phyloP scores from a whole-genome alignment of 2,888 invertebrate genomes.

The Cryptophagus acutangulus region DNA sequence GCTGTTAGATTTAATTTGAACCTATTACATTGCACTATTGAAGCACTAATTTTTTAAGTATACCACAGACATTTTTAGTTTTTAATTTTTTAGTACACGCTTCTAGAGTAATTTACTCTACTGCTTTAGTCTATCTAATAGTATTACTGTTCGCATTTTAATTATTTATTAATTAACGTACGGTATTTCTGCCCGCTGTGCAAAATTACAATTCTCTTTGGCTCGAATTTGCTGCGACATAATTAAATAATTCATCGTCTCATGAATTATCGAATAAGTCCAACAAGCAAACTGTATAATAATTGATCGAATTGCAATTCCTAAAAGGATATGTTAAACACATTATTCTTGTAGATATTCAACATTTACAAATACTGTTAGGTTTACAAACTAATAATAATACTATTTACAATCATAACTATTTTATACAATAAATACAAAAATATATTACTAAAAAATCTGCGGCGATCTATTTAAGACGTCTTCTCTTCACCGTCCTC shows the following conservation, averaged over 20 bases:
- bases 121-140: slow-evolving; percentile 41
- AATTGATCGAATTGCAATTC: slow-evolving; percentile 24
- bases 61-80: slow-evolving; percentile 1
- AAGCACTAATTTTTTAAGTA: neutral
- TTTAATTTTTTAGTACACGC: neutral
- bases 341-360: slow-evolving; percentile 29
- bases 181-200: too few relatives aligned
- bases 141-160: slow-evolving; percentile 35
- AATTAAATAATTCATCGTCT: slow-evolving; percentile 6
- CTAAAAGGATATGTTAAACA: slow-evolving; percentile 28
- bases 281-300: too few relatives aligned
- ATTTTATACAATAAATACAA: slow-evolving; percentile 15
- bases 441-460: too few relatives aligned
- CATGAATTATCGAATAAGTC: too few relatives aligned
- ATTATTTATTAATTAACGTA: too few relatives aligned
- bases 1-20: slow-evolving; percentile 1
- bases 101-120: slow-evolving; percentile 46
- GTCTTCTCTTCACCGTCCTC: slow-evolving; percentile 19
- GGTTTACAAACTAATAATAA: slow-evolving; percentile 20
- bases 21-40: neutral
- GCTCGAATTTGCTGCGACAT: too few relatives aligned
- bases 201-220: neutral
- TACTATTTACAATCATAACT: slow-evolving; percentile 31
- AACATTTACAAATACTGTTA: slow-evolving; percentile 30
- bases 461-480: slow-evolving; percentile 20